Evolutionary conservation across 2,797 vertebrate species (phyloP), one percentile per base, ranked within the genome.

Genomic region (Adrianichthys oophorus): DNA sequence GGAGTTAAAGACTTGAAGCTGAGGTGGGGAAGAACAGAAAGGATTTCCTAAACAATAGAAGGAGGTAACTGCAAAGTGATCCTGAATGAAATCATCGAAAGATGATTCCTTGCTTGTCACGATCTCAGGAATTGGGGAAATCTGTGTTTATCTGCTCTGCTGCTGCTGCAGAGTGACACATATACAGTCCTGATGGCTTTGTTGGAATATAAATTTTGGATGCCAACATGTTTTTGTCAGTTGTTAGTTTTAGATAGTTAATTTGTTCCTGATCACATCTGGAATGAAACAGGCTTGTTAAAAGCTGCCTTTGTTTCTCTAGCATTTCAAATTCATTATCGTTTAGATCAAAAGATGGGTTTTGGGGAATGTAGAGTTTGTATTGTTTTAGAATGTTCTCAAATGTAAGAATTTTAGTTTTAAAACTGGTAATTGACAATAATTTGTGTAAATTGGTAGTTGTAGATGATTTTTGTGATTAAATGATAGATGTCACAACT

Each of bases 11-110:
- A 13, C 23, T 62, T 41, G 51, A 62, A 70, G 48, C 21, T 23
- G 40, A 55, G 44, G 19, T 10, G 4, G 41, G 48, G 24, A 53
- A 37, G 56, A 53, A n/a, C 44, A 49, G 26, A 57, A 59, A 43
- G 46, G 62, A 65, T 78, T 53, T 74, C 56, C 23, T 50, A 43
- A 50, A 77, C 68, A 74, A 72, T 17, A 56, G 62, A 24, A 24
- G 43, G 64, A 2, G 21, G 48, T 29, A 15, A 52, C 26, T 54
- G 71, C 53, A 82, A 80, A 16, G 4, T 32, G 66, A 80, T 74
- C 73, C 47, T 4, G 37, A 47, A 51, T 76, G 81, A 84, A 61
- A 72, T 83, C 68, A 72, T 59, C 69, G 79, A 77, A 79, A 78
- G 53, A 53, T 32, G 62, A 72, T 40, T 63, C 59, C 4, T 45